Evolutionary conservation across 2,888 invertebrate species (phyloP), one percentile per base, ranked within the genome.

Genomic region (Phlogophora meticulosa): DNA sequence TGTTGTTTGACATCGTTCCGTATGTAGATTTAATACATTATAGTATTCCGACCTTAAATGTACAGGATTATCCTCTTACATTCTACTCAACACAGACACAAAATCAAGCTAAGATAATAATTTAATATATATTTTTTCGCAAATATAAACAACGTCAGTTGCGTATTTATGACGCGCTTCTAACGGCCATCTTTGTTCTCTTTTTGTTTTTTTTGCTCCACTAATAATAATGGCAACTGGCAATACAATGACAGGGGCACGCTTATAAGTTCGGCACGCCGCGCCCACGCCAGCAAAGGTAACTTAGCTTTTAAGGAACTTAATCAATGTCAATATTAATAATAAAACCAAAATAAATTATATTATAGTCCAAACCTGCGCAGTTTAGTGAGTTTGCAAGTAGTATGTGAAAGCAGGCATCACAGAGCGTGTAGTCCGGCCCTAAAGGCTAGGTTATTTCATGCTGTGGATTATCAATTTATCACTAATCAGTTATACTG

Each of bases 61-160:
- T 60, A 82, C 66, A 72, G 70, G 75, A 68, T 69, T 53, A 68
- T 78, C 72, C 74, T 84, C 70, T 92, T 81, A 91, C 93, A 94
- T 94, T 85, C 86, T 92, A 88, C 71, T 83, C 74, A 76, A 58
- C 53, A 61, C 51, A 51, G 32, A 65, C 76, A 82, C 70, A 76
- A 72, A 65, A 73, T 72, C 67, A 71, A 46, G 38, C 58, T 72
- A 76, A 70, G 32, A 42, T 46, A 51, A 62, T 68, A 70, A 77
- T 64, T 78, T 72, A 82, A 78, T 73, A 64, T 73, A 66, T 85
- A 85, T 80, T 88, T 88, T 87, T 87, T 83, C 89, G 85, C 90
- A 93, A 94, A 93, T 93, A 94, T 92, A 94, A 94, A 94, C 94
- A 94, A 94, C 92, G 93, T 93, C 94, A 94, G 89, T 71, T 87